Base-by-base conservation (phyloP, 2,797 vertebrate genomes). In the Poecilia velifera region DNA sequence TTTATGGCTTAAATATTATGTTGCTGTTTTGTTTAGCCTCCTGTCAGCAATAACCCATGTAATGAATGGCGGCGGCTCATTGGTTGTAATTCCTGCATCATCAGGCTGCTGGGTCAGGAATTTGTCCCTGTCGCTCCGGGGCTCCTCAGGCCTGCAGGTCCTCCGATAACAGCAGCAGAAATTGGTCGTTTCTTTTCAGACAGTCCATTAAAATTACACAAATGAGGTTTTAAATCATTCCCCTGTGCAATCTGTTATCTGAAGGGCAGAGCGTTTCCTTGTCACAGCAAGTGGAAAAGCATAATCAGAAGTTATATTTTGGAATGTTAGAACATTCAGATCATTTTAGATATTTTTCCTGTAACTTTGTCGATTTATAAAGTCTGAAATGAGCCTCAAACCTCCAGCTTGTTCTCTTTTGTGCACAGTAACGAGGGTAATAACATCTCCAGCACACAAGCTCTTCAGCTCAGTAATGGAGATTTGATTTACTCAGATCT, bases 401-500 rank as follows among this genome's bases (percentile, higher is more conserved):
- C 62, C 77, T 74, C 31, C 62, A 59, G 43, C 78, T 76, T 31
- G 1, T 83, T 83, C 46, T 62, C 39, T 45, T 85, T 78, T 83
- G 64, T 85, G 59, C 80, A n/a, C 78, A n/a, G 47, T 90, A 89
- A 89, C 88, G 89, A 87, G 66, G 85, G 81, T 85, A 88, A 89
- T 88, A 87, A 76, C 75, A 83, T 91, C 83, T 81, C 55, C 76
- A 86, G 76, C 82, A 88, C 81, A 86, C 81, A 82, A 68, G 31
- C 84, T 82, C 83, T 80, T 78, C 77, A 76, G 49, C 72, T 46
- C 25, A 0, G 53, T 90, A 88, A 89, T 88, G 84, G 87, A 86
- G 76, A 88, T 90, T 84, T 90, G 88, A 90, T 90, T 88, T 87
- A 90, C 87, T 88, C 53, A 51, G 72, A 85, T 85, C 76, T 84